Percentiles rank a stretch among this genome's conserved stretches.
Conservation (phyloP, 2,888 invertebrate species). For the Eugnorisma glareosa region DNA sequence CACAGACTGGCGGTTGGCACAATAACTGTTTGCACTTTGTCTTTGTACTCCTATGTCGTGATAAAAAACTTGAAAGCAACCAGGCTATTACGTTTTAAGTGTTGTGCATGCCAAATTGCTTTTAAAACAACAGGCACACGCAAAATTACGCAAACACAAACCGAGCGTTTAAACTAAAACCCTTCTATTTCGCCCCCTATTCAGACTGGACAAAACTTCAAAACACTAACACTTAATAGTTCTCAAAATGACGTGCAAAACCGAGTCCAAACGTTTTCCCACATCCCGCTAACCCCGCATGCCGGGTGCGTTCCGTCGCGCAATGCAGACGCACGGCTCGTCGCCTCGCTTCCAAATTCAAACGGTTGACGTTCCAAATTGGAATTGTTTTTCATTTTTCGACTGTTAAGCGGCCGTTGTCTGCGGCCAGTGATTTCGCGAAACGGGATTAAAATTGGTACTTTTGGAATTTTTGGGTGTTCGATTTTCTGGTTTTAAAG, state of each 20-base stretch:
- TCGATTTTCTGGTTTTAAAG: slow-evolving; percentile 57
- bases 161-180: background rate
- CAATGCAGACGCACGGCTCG: slow-evolving; percentile 78
- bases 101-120: background rate
- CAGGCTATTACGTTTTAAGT: background rate
- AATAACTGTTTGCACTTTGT: background rate
- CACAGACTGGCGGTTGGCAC: background rate
- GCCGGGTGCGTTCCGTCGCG: slow-evolving; percentile 75
- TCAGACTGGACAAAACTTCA: slow-evolving; percentile 13
- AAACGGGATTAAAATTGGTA: slow-evolving; percentile 69
- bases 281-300: slow-evolving; percentile 69
- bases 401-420: slow-evolving; percentile 80
- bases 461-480: slow-evolving; percentile 62
- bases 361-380: slow-evolving; percentile 88
- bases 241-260: slow-evolving; percentile 48
- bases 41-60: background rate
- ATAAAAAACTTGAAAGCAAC: background rate
- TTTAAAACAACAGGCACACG: background rate
- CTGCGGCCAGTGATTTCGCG: slow-evolving; percentile 81
- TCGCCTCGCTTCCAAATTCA: slow-evolving; percentile 82
- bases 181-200: background rate
- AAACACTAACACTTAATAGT: slow-evolving; percentile 45
- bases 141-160: background rate
- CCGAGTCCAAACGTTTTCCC: slow-evolving; percentile 56
- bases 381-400: slow-evolving; percentile 89